Evolutionary conservation across 2,888 invertebrate genomes (phyloP), one percentile per base, ranked within the genome.

Genomic region (Mythimna albipuncta): DNA sequence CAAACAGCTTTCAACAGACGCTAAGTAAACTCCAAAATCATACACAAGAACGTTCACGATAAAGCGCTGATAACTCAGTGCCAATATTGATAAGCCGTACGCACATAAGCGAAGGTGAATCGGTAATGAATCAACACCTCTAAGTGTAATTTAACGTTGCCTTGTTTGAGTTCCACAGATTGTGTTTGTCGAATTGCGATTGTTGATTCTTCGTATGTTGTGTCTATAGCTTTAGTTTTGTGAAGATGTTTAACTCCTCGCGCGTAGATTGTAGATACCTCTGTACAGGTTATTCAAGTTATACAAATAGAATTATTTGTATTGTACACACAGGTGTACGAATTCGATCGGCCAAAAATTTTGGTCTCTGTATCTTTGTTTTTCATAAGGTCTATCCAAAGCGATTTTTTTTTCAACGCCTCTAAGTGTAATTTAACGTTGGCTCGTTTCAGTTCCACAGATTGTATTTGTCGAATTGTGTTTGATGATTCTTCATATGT

Each of bases 21-120:
- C 52, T 68, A 21, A 65, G 32, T 41, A 16, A 73, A 57, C 38
- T 26, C 11, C 6, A 7, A 64, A 41, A 81, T 64, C 64, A 77
- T 67, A 79, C 57, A 64, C 32, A 58, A 58, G 13, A 63, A 9
- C 11, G 50, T 67, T 64, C 26, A n/a, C 66, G 59, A 76, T 70
- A 70, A 70, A 64, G 41, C 70, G 47, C 65, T 77, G 64, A 73
- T 83, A 75, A 75, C 74, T 68, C 64, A 66, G 71, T 68, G 72
- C 63, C 81, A 82, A 83, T 82, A 83, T 83, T 77, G 80, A 71
- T 71, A 72, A 74, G 70, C 65, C 61, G 64, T 32, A 44, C 66
- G 52, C 69, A 83, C 71, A 81, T 54, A 73, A 54, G 55, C 64
- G 44, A 67, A 82, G 82, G 82, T 82, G 77, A 73, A 79, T 80